Evolutionary conservation across 2,797 vertebrate species (phyloP), one percentile per base, ranked within the genome.

Genomic region (Acanthopagrus latus): DNA sequence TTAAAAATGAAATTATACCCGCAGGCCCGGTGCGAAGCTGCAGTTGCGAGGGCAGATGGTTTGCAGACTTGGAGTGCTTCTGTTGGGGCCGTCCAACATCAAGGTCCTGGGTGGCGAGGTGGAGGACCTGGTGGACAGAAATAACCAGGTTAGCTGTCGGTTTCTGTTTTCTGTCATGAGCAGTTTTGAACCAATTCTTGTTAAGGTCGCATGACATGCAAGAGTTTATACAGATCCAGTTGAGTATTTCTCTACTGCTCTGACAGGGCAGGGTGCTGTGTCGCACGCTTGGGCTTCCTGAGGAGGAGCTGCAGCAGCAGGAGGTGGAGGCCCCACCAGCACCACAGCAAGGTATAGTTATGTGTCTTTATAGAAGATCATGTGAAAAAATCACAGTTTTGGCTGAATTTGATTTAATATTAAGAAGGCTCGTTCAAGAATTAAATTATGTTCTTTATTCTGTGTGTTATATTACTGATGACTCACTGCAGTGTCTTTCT

Each of bases 21-120:
- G 12, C 68, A 94, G 94, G 83, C 97, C 98, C 5, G 98, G 98
- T 64, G 97, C 96, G 80, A 99, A 99, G 95, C 94, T 99, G 72
- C 96, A 97, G 82, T 72, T 99, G 67, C 92, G 96, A 17, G 98
- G 98, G 65, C 92, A 85, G 51, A 94, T 97, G 85, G 82, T 85
- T 6, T 97, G 96, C 88, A 95, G 96, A 79, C 96, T 99, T 54
- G 98, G 98, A 64, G 93, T 99, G 82, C 92, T 99, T 63, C 90
- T 99, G 69, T 87, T 99, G 85, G 96, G 96, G 85, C 92, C 97
- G 8, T 95, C 95, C 86, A 99, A 99, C 65, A 94, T 99, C 52
- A 97, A 94, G 76, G 79, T 99, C 12, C 87, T 99, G 64, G 97
- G 98, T 0, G 98, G 98, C 69, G 97, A 98, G 89, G 97, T 98